phyloP scores from a whole-genome alignment of 2,797 vertebrate genomes.

The Darevskia mixta region DNA sequence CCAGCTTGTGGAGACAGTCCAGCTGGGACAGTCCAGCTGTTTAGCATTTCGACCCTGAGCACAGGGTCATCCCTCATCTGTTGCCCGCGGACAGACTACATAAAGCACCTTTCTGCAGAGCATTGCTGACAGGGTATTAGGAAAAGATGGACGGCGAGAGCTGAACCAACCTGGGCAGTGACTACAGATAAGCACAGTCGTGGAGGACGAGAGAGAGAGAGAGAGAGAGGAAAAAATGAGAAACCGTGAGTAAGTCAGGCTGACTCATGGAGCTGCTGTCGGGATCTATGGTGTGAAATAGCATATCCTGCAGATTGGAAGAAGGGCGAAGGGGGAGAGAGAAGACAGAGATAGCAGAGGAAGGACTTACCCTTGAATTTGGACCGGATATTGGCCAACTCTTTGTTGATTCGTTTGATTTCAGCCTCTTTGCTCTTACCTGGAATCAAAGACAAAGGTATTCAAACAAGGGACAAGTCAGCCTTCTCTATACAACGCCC shows the following conservation, averaged over 20 bases:
- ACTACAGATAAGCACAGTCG: conserved; percentile 14
- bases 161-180: not conserved
- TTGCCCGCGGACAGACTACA: not conserved
- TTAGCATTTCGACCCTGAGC: not conserved
- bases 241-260: not conserved
- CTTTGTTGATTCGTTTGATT: conserved; percentile 94
- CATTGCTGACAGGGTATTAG: not conserved
- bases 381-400: conserved; percentile 93
- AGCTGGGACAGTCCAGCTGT: not conserved
- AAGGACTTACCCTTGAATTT: conserved; percentile 86
- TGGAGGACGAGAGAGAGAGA: not conserved
- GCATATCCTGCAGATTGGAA: not conserved
- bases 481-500: not conserved
- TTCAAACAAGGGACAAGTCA: not conserved
- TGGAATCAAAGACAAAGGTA: conserved; percentile 56
- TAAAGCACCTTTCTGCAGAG: not conserved
- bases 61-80: not conserved
- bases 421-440: conserved; percentile 96
- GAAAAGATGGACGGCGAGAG: not conserved
- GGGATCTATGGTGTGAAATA: not conserved
- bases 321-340: no score
- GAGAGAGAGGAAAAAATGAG: not conserved
- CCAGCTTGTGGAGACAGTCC: no score
- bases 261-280: conserved; percentile 5
- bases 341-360: not conserved